These are phyloP conservation scores for Germaria angustata DNA, from an alignment of 2,888 invertebrate species.

Conservation along the genomic window DNA sequence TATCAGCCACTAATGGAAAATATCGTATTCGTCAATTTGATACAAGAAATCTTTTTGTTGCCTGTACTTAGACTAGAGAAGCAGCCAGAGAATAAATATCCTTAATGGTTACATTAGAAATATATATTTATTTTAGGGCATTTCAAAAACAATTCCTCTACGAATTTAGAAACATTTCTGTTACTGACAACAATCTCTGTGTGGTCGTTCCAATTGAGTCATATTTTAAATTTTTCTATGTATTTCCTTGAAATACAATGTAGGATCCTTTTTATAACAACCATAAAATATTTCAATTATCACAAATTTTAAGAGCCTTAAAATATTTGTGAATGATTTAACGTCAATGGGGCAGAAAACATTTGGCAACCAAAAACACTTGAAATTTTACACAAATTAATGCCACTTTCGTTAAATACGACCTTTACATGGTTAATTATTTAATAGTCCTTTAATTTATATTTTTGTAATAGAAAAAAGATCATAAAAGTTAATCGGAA, in stretches of 20 bases:
- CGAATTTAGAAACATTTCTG: neutral
- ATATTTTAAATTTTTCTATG: neutral
- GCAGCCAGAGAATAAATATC: neutral
- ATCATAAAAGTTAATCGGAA: too few relatives aligned
- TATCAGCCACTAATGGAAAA: too few relatives aligned
- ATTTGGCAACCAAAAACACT: constrained; percentile 27
- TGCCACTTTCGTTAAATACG: constrained; percentile 10
- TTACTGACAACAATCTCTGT: neutral
- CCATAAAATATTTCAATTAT: constrained; percentile 14
- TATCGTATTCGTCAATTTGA: too few relatives aligned
- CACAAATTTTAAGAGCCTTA: neutral
- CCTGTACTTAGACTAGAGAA: too few relatives aligned
- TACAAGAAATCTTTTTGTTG: too few relatives aligned
- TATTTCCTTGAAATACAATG: neutral
- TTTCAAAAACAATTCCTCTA: neutral
- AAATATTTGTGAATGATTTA: neutral
- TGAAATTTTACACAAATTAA: constrained; percentile 57
- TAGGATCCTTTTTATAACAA: neutral
- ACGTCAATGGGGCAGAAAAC: neutral
- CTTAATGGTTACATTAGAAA: neutral
- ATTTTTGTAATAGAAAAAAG: too few relatives aligned
- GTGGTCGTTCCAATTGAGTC: neutral
- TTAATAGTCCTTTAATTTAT: constrained; percentile 29
- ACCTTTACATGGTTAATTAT: constrained; percentile 32
- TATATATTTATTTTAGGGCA: neutral